Evolutionary conservation across 2,113 vertebrate species (phyloP).

Genomic region (Motacilla tschutschensis): DNA sequence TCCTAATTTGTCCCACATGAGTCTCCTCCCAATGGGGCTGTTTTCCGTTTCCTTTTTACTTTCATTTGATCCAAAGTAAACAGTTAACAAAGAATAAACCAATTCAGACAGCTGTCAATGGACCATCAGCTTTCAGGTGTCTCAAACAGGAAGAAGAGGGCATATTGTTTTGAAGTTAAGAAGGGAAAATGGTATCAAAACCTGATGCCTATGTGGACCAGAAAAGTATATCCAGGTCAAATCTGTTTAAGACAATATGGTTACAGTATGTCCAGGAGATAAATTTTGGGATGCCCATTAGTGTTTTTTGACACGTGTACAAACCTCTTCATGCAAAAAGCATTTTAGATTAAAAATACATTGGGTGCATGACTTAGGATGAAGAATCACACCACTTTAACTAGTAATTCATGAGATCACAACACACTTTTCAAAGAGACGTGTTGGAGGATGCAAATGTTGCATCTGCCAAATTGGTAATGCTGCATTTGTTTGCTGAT

Average conservation of each 20-base stretch:
- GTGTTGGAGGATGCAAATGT: neutral
- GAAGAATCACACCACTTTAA: neutral
- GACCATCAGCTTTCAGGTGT: constrained; percentile 62
- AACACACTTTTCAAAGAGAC: neutral
- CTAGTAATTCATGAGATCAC: neutral
- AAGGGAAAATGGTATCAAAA: neutral
- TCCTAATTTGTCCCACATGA: constrained; percentile 85
- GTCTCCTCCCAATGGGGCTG: constrained; percentile 28
- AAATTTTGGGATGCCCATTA: neutral
- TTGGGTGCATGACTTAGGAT: neutral
- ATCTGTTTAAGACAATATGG: neutral
- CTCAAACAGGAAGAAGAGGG: constrained; percentile 31
- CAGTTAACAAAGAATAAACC: constrained; percentile 65
- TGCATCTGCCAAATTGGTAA: neutral
- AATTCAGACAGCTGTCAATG: constrained; percentile 64
- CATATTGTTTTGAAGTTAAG: neutral
- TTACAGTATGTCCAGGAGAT: neutral
- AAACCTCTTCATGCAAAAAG: neutral
- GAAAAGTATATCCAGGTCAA: neutral
- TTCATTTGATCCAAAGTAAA: constrained; percentile 65
- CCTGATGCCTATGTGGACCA: neutral
- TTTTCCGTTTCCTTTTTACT: constrained; percentile 55
- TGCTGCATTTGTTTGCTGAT: neutral
- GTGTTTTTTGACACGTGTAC: neutral
- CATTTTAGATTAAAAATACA: neutral